Evolutionary conservation across 23 tunicate species (phyloP).

Genomic region (Trididemnum miniatum): DNA sequence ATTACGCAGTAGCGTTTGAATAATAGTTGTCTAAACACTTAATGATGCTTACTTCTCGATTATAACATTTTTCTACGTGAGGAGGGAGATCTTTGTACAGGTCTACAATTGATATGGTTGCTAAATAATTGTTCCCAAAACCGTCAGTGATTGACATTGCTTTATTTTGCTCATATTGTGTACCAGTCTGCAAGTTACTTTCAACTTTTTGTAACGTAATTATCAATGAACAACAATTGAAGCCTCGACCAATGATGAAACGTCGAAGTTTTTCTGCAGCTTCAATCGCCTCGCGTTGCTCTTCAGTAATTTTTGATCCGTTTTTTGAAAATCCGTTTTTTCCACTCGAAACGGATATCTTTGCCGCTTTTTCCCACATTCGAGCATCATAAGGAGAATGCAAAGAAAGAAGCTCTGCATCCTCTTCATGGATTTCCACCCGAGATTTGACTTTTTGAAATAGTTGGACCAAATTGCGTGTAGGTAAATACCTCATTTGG

Average conservation of each 20-base stretch:
- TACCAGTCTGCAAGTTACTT: neutral
- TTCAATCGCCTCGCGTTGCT: neutral
- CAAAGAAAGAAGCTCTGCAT: constrained; percentile 34
- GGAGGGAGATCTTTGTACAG: constrained; percentile 64
- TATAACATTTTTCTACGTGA: constrained; percentile 31
- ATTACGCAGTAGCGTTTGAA: too few species aligned
- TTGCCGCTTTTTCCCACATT: constrained; percentile 33
- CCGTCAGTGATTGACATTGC: neutral
- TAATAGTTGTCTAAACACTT: constrained; percentile 12
- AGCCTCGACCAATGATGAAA: constrained; percentile 41
- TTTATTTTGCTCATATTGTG: neutral
- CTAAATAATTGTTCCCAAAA: constrained; percentile 31
- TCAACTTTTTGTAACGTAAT: constrained; percentile 40
- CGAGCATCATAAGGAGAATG: constrained; percentile 35
- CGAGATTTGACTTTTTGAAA: constrained; percentile 16
- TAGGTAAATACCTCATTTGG: constrained; percentile 47
- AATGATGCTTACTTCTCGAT: constrained; percentile 20
- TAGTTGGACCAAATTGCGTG: constrained; percentile 16
- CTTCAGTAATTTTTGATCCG: neutral
- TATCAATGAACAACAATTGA: constrained; percentile 70
- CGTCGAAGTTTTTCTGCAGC: constrained; percentile 35
- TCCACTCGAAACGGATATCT: neutral
- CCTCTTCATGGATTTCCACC: constrained; percentile 11
- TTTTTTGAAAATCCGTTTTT: neutral
- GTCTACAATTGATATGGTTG: constrained; percentile 50